Conservation (phyloP, 2,113 vertebrate species). For the Astatoreochromis straeleni region DNA sequence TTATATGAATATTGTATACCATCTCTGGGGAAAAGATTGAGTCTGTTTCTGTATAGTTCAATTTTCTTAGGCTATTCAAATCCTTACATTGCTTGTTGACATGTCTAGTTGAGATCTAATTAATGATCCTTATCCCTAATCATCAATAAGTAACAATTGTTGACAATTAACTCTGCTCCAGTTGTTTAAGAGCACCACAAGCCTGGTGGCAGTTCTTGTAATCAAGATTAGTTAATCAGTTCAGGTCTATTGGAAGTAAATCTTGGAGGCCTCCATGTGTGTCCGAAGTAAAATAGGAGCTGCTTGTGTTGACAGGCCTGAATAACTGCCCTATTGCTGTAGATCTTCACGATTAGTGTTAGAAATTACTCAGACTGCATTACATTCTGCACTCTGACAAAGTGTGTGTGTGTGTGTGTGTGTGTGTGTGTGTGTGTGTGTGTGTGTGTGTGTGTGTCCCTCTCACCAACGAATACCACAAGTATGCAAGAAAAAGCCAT, state of each 20-base stretch:
- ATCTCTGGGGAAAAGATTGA: neutral
- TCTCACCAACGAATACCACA: neutral
- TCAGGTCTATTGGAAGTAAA: constrained; percentile 51
- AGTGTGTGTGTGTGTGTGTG: neutral
- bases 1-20: neutral
- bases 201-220: constrained; percentile 35
- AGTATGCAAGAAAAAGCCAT: neutral
- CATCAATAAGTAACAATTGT: constrained; percentile 52
- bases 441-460: no score
- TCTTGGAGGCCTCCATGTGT: constrained; percentile 32
- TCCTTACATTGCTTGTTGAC: neutral
- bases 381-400: constrained; percentile 1
- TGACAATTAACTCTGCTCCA: constrained; percentile 46
- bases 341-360: constrained; percentile 58
- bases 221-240: constrained; percentile 68
- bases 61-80: neutral
- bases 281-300: constrained; percentile 6
- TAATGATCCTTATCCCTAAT: constrained; percentile 64
- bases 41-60: neutral
- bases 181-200: constrained; percentile 24
- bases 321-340: constrained; percentile 20
- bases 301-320: constrained; percentile 36
- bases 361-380: constrained; percentile 73
- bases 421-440: no score
- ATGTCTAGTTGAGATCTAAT: constrained; percentile 46